Conservation (phyloP, 2,113 vertebrate species). For the Nesoenas mayeri region DNA sequence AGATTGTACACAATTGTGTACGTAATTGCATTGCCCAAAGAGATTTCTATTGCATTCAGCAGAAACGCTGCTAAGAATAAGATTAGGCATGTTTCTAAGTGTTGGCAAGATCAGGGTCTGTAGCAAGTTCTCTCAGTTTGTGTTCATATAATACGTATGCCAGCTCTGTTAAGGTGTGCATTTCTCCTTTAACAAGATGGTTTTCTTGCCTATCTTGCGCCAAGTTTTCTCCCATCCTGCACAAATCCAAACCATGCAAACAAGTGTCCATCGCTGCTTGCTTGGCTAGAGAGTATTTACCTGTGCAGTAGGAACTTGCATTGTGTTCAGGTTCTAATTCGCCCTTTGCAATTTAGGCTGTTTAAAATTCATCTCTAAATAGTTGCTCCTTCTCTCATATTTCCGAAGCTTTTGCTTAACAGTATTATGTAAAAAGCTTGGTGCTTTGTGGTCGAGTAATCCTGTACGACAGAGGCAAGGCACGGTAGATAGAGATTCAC, state of each 20-base stretch:
- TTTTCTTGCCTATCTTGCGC: background rate
- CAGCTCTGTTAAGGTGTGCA: background rate
- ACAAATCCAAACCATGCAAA: background rate
- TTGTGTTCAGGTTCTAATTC: background rate
- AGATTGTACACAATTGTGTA: background rate
- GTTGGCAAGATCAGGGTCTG: background rate
- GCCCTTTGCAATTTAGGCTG: background rate
- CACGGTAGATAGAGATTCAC: background rate
- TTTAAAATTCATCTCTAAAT: constrained; percentile 12
- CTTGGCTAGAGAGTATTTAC: background rate
- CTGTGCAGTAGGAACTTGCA: background rate
- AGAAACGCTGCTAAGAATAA: background rate
- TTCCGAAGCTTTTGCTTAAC: background rate
- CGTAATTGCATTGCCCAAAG: background rate
- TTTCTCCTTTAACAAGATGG: background rate
- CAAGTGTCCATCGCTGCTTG: background rate
- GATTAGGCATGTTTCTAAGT: background rate
- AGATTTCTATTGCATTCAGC: background rate
- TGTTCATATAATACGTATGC: background rate
- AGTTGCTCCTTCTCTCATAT: background rate
- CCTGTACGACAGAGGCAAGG: background rate
- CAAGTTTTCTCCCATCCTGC: background rate
- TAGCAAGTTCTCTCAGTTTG: background rate
- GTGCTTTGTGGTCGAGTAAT: constrained; percentile 6
- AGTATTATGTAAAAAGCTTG: background rate